These are phyloP conservation scores for Psylliodes chrysocephalus DNA, from an alignment of 2,888 invertebrate genomes.

Conservation along the genomic window DNA sequence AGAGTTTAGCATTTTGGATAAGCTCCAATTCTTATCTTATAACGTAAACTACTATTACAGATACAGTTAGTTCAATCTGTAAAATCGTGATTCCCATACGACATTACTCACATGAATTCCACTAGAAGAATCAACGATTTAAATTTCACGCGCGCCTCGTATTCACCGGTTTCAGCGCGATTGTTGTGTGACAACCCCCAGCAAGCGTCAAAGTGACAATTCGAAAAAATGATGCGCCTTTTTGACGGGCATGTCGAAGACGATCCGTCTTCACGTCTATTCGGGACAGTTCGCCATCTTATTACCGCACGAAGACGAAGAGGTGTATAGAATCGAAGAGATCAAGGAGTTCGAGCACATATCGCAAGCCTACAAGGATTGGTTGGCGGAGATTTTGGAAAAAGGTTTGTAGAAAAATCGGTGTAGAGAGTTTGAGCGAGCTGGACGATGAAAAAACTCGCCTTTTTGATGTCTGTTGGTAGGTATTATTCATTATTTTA, in stretches of 20 bases:
- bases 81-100: too few relatives aligned
- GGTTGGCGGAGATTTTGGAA: constrained; percentile 77
- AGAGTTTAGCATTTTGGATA: too few relatives aligned
- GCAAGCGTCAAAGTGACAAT: neutral
- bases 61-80: too few relatives aligned
- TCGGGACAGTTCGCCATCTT: constrained; percentile 78
- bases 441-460: constrained; percentile 1
- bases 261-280: constrained; percentile 87
- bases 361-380: constrained; percentile 80
- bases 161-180: too few relatives aligned
- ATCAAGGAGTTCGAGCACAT: constrained; percentile 89
- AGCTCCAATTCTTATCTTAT: too few relatives aligned
- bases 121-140: too few relatives aligned
- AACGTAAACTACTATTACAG: too few relatives aligned
- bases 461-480: neutral
- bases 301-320: constrained; percentile 70
- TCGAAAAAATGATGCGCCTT: constrained; percentile 17
- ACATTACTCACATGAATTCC: too few relatives aligned
- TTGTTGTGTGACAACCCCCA: neutral
- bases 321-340: constrained; percentile 82
- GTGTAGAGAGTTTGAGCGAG: neutral
- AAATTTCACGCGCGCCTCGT: too few relatives aligned
- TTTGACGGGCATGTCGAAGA: constrained; percentile 62
- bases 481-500: neutral
- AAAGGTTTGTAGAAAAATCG: constrained; percentile 58